Base-by-base conservation (phyloP, 2,113 vertebrate genomes). In the Lucifuga dentata region DNA sequence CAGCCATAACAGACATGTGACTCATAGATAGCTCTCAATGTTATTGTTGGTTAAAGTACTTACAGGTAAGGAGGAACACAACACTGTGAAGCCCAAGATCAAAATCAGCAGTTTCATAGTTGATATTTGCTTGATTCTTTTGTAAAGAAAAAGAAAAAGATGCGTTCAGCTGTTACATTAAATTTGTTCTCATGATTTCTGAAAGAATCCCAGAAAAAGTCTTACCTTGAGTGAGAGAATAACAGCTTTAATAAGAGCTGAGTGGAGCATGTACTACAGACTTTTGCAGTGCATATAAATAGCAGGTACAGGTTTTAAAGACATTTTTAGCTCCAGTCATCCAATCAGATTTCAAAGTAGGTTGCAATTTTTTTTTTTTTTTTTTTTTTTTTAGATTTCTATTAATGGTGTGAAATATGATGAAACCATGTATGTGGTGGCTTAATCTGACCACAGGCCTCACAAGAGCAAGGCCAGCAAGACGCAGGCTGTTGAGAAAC, bases 331-430 rank as follows among this genome's bases (percentile, higher is more conserved):
- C 36, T 16, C 5, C 13, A 16, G 24, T 17, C 36, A 56, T 38
- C 53, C 73, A 76, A 78, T 85, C 78, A 59, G 35, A 16, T 20
- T 46, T 44, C 58, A 50, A n/a, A n/a, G 11, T 21, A 17, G 17
- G 2, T 16, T 5, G n/a, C 11, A 21, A 50, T 39, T 52, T 40
- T 19, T 13, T 23, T 29, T 29, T 29, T 7, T 29, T 29, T 29
- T 29, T 29, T 7, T 29, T 5, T 29, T 29, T 29, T 7, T 29
- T 5, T 29, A n/a, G n/a, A n/a, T 45, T 11, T 36, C 2, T 41
- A 5, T 26, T 44, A 5, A 20, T n/a, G 11, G 21, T 6, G 1
- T 39, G 8, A n/a, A 67, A 38, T 55, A 15, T 67, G 55, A 73
- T 44, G 56, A 67, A 61, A 62, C 13, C 5, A 5, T 16, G 19